phyloP scores from a whole-genome alignment of 1,140 invertebrate genomes.

The Papilio dardanus region DNA sequence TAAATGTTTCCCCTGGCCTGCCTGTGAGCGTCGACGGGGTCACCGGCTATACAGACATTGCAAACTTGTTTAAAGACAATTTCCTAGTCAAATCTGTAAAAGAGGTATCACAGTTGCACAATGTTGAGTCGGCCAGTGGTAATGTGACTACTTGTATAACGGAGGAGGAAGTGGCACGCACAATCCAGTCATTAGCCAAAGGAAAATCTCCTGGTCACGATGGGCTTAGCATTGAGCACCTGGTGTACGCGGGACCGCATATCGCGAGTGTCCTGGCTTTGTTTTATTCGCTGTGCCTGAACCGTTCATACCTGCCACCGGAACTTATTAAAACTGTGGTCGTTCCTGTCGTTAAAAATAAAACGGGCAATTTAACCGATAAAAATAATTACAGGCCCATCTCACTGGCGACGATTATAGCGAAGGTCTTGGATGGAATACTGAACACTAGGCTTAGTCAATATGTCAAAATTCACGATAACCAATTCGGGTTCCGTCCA shows the following conservation, averaged over 20 bases:
- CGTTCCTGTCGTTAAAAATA: constrained; percentile 41
- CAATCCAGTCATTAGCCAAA: too few relatives aligned
- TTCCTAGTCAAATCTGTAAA: too few relatives aligned
- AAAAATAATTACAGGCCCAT: too few relatives aligned
- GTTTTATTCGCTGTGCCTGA: constrained; percentile 44
- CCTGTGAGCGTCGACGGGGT: constrained; percentile 45
- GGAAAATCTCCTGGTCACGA: background rate
- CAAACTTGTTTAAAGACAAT: constrained; percentile 39
- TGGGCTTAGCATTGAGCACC: constrained; percentile 32
- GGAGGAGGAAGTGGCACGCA: too few relatives aligned
- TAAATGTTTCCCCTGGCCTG: constrained; percentile 34
- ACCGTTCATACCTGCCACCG: constrained; percentile 41
- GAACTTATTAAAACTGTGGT: constrained; percentile 39
- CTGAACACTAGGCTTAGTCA: background rate
- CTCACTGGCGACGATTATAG: background rate
- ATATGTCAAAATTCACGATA: too few relatives aligned
- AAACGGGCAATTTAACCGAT: constrained; percentile 15
- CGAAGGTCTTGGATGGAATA: constrained; percentile 15
- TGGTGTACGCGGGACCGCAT: constrained; percentile 34
- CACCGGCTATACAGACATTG: constrained; percentile 38
- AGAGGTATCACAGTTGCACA: too few relatives aligned
- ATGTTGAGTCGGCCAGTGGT: too few relatives aligned
- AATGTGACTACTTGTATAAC: too few relatives aligned
- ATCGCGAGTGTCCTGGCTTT: constrained; percentile 11
- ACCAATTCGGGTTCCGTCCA: too few relatives aligned